A percentile compares a stretch with the other conserved stretches of the same genome.
Conservation (phyloP, 2,113 vertebrate species). For the Shinisaurus crocodilurus region DNA sequence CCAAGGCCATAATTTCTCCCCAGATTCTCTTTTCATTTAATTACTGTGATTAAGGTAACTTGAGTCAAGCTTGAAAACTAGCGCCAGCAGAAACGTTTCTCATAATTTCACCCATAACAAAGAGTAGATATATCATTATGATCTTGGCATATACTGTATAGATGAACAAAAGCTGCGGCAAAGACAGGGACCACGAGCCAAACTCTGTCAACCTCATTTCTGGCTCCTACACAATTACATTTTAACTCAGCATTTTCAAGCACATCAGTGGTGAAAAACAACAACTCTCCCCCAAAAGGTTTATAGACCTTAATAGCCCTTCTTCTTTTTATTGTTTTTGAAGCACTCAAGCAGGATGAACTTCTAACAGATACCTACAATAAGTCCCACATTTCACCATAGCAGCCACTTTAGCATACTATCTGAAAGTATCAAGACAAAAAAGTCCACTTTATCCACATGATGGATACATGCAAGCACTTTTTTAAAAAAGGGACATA, state of each 20-base stretch:
- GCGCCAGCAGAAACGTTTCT: not conserved
- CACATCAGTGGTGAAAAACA: not conserved
- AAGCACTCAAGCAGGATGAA: not conserved
- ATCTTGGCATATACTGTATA: not conserved
- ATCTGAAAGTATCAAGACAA: not conserved
- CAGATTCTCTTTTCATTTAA: slow-evolving; percentile 32
- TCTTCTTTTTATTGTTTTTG: not conserved
- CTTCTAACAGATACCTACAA: not conserved
- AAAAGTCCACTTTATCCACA: not conserved
- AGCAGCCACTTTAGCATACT: not conserved
- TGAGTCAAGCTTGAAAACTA: slow-evolving; percentile 12
- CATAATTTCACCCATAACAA: not conserved
- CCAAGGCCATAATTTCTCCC: slow-evolving; percentile 3
- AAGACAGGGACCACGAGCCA: not conserved
- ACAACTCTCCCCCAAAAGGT: not conserved
- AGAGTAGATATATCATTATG: not conserved
- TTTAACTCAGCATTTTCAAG: slow-evolving; percentile 22
- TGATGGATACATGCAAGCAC: not conserved
- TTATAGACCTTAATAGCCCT: not conserved
- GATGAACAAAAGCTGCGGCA: slow-evolving; percentile 18
- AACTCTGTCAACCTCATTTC: not conserved
- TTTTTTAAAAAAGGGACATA: not conserved
- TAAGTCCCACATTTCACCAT: not conserved
- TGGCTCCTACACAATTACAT: not conserved
- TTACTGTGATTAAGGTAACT: slow-evolving; percentile 29